Base-by-base conservation (phyloP, 2,113 vertebrate species). In the Sisor rabdophorus region DNA sequence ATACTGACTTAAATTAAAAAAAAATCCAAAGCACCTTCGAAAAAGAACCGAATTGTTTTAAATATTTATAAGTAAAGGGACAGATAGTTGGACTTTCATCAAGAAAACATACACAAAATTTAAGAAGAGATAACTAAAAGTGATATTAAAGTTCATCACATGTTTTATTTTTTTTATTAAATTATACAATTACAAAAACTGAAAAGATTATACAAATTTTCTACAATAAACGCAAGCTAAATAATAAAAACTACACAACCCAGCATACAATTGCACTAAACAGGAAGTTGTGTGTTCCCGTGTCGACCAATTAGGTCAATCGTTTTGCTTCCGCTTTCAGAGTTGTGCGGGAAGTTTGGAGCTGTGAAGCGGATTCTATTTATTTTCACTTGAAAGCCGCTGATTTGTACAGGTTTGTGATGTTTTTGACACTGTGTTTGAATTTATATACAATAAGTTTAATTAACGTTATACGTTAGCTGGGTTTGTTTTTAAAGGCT, bases 301-400 rank as follows among this genome's bases (percentile, higher is more conserved):
- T 54, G 26, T 50, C 75, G 56, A 67, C 84, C 84, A 85, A 83
- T 85, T 60, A 75, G 59, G 74, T 68, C 4, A 40, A 0, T 54
- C 2, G 44, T 67, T 63, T 86, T 88, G 80, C 87, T 76, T 53
- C 61, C 74, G 2, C 71, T 13, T 55, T 53, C 40, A 75, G 72
- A 54, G 81, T 79, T 89, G 83, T 91, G 91, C 88, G 88, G 87
- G 88, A 89, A 89, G 76, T 91, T 89, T 81, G 82, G 80, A 84
- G 56, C 55, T 75, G 71, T 53, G 22, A 28, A 53, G 53, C 71
- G 1, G 0, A 9, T 47, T 26, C 36, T 28, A 1, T 68, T 68
- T 48, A 59, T 67, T 67, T 53, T 3, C 44, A 22, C 3, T 63
- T 52, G 3, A 11, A 50, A 30, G 15, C 12, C 13, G 7, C 11